Evolutionary conservation across 2,888 invertebrate species (phyloP), one percentile per base, ranked within the genome.

Genomic region (Pseudeuparius sepicola): DNA sequence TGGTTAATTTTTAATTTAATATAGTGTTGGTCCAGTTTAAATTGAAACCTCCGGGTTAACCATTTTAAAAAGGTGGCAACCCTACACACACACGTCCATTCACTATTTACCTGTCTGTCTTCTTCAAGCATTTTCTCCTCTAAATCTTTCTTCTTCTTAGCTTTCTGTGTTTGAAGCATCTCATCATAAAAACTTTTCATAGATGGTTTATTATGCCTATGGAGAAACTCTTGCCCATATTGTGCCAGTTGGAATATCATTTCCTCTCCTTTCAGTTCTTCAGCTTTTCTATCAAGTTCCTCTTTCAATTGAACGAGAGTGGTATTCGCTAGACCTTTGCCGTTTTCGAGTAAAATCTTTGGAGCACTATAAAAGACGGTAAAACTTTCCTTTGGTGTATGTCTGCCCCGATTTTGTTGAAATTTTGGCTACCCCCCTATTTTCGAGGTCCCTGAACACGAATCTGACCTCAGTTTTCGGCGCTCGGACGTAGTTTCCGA

Each of bases 131-230:
- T 67, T 46, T 75, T 66, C 32, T 74, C 69, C 38, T 76, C 68
- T 26, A 71, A 60, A 47, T 76, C 72, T 34, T 70, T 64, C 45
- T 71, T 68, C 46, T 79, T 74, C 45, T 71, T 68, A 53, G 78
- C 74, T 46, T 74, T 73, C 41, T 78, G 74, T 33, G 79, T 71
- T 31, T 72, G 70, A 6, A 88, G 59, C 92, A 93, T 93, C 65
- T 92, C 85, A 41, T 93, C 92, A 51, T 92, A 89, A 59, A 85
- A 89, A 5, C 92, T 92, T 38, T 81, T 70, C 31, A 70, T 69
- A 0, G 76, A 77, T 1, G 88, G 86, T 55, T 81, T 85, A 56
- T 89, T 88, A 60, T 88, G 76, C 13, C 74, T 65, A 42, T 83
- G 75, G 0, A 93, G 68, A 56, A 83, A 92, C 54, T 76, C 77